Conservation (phyloP, 1,140 invertebrate genomes). For the Bombus confusus region DNA sequence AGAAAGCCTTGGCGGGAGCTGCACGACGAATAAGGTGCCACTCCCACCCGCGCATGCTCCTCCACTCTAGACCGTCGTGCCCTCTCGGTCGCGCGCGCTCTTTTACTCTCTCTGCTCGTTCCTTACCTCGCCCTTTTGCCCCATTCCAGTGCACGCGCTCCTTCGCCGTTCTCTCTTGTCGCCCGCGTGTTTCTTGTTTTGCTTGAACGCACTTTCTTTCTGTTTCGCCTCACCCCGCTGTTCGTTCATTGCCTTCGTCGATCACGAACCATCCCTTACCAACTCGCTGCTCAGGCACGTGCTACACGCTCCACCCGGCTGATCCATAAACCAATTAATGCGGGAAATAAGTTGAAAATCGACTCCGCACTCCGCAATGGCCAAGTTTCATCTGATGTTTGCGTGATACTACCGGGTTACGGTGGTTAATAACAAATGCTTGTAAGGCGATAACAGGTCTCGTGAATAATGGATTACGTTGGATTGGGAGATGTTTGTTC, state of each 20-base stretch:
- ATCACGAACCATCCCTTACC: background rate
- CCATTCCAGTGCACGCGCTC: background rate
- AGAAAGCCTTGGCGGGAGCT: conserved; percentile 73
- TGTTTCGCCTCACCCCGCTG: background rate
- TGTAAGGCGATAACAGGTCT: too few relatives aligned
- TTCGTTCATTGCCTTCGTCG: too few relatives aligned
- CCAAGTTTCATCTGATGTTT: too few relatives aligned
- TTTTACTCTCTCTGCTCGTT: conserved; percentile 19
- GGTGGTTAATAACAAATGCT: too few relatives aligned
- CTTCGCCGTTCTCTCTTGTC: background rate
- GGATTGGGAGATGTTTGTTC: too few relatives aligned
- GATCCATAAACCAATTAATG: conserved; percentile 68
- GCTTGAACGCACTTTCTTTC: conserved; percentile 15
- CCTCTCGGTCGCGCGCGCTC: conserved; percentile 51
- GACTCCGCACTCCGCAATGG: background rate
- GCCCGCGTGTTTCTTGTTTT: conserved; percentile 12
- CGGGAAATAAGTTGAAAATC: conserved; percentile 47
- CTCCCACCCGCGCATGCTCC: conserved; percentile 75
- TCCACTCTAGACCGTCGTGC: conserved; percentile 64
- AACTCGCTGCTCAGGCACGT: conserved; percentile 20
- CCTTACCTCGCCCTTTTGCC: conserved; percentile 56
- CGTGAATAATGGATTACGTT: too few relatives aligned
- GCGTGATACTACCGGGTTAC: too few relatives aligned
- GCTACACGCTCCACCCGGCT: conserved; percentile 18
- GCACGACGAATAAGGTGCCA: conserved; percentile 70